A percentile compares a stretch with the other conserved stretches of the same genome.
phyloP scores from a whole-genome alignment of 2,888 invertebrate genomes.

The Crioceris asparagi region DNA sequence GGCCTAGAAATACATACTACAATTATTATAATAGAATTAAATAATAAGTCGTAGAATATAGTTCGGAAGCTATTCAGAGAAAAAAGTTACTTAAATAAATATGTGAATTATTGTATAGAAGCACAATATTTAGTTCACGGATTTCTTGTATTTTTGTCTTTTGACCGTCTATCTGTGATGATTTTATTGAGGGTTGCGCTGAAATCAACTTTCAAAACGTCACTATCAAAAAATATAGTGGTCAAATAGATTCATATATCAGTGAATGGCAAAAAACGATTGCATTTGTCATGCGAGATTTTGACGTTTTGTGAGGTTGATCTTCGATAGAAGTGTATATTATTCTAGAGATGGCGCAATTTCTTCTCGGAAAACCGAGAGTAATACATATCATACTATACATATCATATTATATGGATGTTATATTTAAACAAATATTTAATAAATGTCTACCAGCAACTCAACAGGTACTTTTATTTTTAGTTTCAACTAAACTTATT shows the following conservation, averaged over 20 bases:
- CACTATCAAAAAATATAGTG: background rate
- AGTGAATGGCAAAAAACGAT: background rate
- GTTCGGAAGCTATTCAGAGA: slow-evolving; percentile 12
- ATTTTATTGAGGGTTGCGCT: slow-evolving; percentile 23
- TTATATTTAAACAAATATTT: slow-evolving; percentile 34
- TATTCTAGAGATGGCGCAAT: background rate
- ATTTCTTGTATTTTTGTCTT: slow-evolving; percentile 12
- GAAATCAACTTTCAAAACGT: slow-evolving; percentile 9
- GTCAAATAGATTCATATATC: background rate
- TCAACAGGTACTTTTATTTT: too few relatives aligned
- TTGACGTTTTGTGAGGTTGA: slow-evolving; percentile 9
- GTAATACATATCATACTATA: slow-evolving; percentile 37
- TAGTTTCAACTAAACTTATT: too few relatives aligned
- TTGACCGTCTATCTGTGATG: slow-evolving; percentile 38
- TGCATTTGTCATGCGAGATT: slow-evolving; percentile 18
- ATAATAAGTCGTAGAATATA: too few relatives aligned
- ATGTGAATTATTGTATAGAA: slow-evolving; percentile 14
- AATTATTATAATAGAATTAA: slow-evolving; percentile 1
- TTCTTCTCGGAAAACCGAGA: slow-evolving; percentile 21
- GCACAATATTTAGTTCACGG: slow-evolving; percentile 11
- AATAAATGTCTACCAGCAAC: slow-evolving; percentile 39
- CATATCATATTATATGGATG: slow-evolving; percentile 37
- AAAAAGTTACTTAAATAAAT: slow-evolving; percentile 13
- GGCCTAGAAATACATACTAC: slow-evolving; percentile 29
- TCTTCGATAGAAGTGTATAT: too few relatives aligned